Base-by-base conservation (phyloP, 2,888 invertebrate species). In the Agrotis ipsilon region DNA sequence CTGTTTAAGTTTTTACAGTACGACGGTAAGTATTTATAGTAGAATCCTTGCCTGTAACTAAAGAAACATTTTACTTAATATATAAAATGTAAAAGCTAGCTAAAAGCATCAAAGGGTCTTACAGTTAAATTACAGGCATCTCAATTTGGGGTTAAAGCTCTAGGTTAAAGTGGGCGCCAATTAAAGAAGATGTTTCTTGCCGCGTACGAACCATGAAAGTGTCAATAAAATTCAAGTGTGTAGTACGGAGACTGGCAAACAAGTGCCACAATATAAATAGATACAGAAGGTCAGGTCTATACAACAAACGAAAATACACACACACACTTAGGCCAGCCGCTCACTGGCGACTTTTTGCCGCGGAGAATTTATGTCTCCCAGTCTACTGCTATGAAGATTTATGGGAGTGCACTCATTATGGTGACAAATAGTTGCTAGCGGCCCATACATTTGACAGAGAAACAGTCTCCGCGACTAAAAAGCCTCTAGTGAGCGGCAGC, bases 111-210 rank as follows among this genome's bases (percentile, higher is more conserved):
- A 52, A 55, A 66, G n/a, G 24, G n/a, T 14, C 39, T 57, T 32
- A 46, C 48, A 21, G 69, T 68, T 48, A 60, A 71, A 59, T 64
- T 52, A 63, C 19, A 60, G 54, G 52, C 55, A 66, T 70, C 66
- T 70, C 66, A 78, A 64, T 71, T 57, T 58, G 18, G 55, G 58
- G 64, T 66, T 43, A 27, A 49, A 43, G 45, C 54, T 54, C 58
- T 46, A 59, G 55, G 75, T 65, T 39, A 75, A 72, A 75, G 69
- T 82, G 79, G 59, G 68, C 54, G 65, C 72, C 75, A 82, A 81
- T 82, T 82, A 75, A 63, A 68, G 18, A 46, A 67, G 65, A 55
- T 46, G 64, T 75, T 75, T 68, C 60, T 63, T 55, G 39, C 32
- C 49, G 48, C 32, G 27, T 65, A 64, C 57, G 54, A 55, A 51